Base-by-base conservation (phyloP, 2,113 vertebrate genomes). In the Platanista minor region DNA sequence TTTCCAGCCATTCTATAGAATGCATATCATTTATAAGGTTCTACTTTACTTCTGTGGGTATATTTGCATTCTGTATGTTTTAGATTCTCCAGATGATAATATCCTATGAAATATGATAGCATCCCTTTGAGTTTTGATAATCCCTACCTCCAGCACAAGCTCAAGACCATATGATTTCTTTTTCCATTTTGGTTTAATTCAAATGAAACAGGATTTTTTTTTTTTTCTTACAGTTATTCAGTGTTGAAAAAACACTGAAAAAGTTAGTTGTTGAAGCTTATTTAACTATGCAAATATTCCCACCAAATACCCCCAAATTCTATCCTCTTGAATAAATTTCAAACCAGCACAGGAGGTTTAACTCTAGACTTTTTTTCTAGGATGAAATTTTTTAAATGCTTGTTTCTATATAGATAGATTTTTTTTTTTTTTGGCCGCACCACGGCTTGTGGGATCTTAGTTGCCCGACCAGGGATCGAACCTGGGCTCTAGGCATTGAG, bases 71-170 rank as follows among this genome's bases (percentile, higher is more conserved):
- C 12, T 85, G 49, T 77, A 90, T 86, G 20, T 69, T 92, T 96
- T 94, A 93, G 94, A 95, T 25, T 96, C 97, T 97, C 81, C 81
- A 97, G 87, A 97, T 90, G 83, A 96, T 89, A 66, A 59, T 81
- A 43, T 89, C 54, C 64, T 43, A 87, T 75, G 88, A 90, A 85
- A 67, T 43, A 95, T 36, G n/a, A 84, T 43, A 80, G 39, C 52
- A 87, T 75, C 52, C 59, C 93, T 87, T 83, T 77, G 33, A 59
- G 11, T 90, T 86, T 64, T 93, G 31, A 90, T 93, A 90, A 87
- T 96, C 46, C 64, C 71, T 86, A 85, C 46, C 61, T 86, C 69
- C 23, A 95, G 69, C 1, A 5, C 14, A 92, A 95, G 52, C 62
- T 90, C 31, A 90, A 88, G 59, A 85, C 8, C 23, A 39, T 43